Base-by-base conservation (phyloP, 2,888 invertebrate species). In the Platycheirus rosarum region DNA sequence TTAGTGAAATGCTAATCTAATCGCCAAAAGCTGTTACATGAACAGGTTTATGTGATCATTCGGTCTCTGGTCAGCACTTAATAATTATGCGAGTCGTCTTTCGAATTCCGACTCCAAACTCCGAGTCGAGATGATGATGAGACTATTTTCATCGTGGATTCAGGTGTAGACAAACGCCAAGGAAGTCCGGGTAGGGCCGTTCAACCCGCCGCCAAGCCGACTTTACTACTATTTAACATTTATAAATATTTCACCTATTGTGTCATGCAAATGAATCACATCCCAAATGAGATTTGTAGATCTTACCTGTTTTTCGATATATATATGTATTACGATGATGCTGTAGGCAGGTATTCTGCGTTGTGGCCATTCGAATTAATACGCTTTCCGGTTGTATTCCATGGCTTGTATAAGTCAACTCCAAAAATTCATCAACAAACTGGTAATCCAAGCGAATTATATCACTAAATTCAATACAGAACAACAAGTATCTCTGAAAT, bases 101-200 rank as follows among this genome's bases (percentile, higher is more conserved):
- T 37, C n/a, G 40, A 55, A 23, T 40, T 37, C 55, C 37, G 14
- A 55, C 40, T 40, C n/a, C n/a, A n/a, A n/a, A n/a, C n/a, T n/a
- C n/a, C n/a, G n/a, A n/a, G n/a, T 35, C 11, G 37, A 53, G 20
- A 55, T 53, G 35, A 44, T 35, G 48, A 51, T 51, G 66, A 63
- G 48, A 63, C 32, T 13, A 63, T 29, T 14, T 55, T 32, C 29
- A 14, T 44, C 29, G 23, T 44, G 32, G 18, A 44, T 18, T 44
- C 13, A 20, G 29, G 29, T 32, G 29, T 1, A 63, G 60, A 79
- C 55, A 44, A 80, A 68, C 66, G 16, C 57, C 82, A 77, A 82
- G 82, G 82, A 77, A 82, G 82, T 82, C 82, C 82, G 82, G 82
- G 71, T 82, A 48, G 68, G 82, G 77, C 77, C 82, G 82, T 77